Evolutionary conservation across 1,140 invertebrate genomes (phyloP), one percentile per base, ranked within the genome.

Genomic region (Choristoneura fumiferana): DNA sequence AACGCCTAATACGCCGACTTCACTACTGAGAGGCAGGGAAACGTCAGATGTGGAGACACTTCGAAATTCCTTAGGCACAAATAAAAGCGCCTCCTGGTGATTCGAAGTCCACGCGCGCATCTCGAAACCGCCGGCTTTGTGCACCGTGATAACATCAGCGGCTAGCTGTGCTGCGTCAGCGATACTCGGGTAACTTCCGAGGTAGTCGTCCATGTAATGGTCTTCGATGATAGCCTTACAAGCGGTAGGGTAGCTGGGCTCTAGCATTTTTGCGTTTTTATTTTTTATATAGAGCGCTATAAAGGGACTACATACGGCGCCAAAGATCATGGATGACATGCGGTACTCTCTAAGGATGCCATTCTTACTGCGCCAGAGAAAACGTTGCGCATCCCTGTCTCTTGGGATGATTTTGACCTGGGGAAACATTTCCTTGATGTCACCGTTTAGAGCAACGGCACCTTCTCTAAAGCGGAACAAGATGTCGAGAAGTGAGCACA

Each of bases 181-280:
- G 3, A 53, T 53, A 0, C 35, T 62, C 14, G 68, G 38, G 1
- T 59, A 40, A 29, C 71, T 69, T 22, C 67, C 69, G 0, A 79
- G 35, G 39, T 63, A 79, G 54, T 81, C 74, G 52, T 79, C 75
- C 60, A 76, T 74, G 36, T 80, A 82, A 53, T 69, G 71, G 38
- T 73, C 61, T 6, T 71, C 6, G 1, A 63, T 9, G 1, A 82
- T 65, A 0, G 62, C 67, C 0, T 59, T 22, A 0, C 53, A 57
- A 2, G 75, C 69, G n/a, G 17, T 8, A 0, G 73, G 72, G 38
- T 57, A 63, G n/a, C 36, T 2, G 9, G 45, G 10, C 10, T 34
- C 8, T 58, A 68, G 71, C 15, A 69, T 18, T 13, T 54, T 13
- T 14, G 61, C 61, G 37, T 79, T 79, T 54, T 54, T 57, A 54